Evolutionary conservation across 2,888 invertebrate genomes (phyloP).

Genomic region (Drosophila flavopinicola): DNA sequence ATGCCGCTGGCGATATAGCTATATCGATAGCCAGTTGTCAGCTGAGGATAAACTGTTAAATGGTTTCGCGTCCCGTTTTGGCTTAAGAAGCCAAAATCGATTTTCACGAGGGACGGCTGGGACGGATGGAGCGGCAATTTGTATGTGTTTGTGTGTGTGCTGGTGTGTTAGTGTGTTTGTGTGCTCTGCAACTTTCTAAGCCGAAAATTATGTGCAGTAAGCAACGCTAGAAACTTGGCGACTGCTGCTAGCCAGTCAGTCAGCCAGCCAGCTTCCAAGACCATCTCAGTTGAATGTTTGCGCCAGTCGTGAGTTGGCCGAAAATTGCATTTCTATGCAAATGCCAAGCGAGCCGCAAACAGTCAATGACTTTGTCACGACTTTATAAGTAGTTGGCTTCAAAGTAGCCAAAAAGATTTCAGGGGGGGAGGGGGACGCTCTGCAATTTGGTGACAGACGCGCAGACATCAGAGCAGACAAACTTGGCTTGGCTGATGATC

Average conservation of each 20-base stretch:
- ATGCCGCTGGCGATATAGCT: conserved; percentile 32
- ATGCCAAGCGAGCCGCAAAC: conserved; percentile 66
- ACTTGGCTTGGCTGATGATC: conserved; percentile 72
- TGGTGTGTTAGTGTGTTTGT: conserved; percentile 14
- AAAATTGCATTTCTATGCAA: conserved; percentile 80
- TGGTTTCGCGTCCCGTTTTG: conserved; percentile 50
- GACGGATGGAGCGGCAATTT: conserved; percentile 44
- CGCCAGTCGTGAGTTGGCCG: conserved; percentile 56
- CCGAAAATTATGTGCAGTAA: conserved; percentile 74
- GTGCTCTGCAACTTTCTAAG: conserved; percentile 69
- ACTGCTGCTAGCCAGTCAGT: conserved; percentile 20
- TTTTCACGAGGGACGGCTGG: conserved; percentile 25
- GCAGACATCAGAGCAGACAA: conserved; percentile 21
- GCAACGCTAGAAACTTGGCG: conserved; percentile 44
- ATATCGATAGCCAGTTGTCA: conserved; percentile 38
- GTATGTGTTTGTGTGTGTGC: conserved; percentile 24
- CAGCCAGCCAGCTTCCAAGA: neutral
- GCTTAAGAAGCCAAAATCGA: conserved; percentile 68
- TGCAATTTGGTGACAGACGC: conserved; percentile 43
- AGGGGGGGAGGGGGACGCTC: neutral
- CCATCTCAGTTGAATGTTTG: conserved; percentile 18
- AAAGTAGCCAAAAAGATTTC: conserved; percentile 54
- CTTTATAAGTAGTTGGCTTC: conserved; percentile 74
- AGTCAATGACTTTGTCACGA: conserved; percentile 80
- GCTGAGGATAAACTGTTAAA: conserved; percentile 73